Percentiles rank a stretch among this genome's conserved stretches.
phyloP scores from a whole-genome alignment of 2,113 vertebrate genomes.

The Crypturellus undulatus region DNA sequence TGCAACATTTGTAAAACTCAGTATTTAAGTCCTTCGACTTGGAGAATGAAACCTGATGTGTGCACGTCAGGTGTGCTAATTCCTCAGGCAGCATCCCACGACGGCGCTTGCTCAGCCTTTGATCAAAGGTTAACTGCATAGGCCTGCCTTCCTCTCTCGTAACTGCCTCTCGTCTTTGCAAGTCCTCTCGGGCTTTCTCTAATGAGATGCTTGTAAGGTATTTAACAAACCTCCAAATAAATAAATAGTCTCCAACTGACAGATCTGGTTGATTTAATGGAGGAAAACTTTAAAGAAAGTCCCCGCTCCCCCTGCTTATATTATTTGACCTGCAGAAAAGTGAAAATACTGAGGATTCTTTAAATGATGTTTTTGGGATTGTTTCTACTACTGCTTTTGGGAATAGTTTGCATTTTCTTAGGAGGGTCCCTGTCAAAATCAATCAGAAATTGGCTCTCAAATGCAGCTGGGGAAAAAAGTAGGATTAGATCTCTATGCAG shows the following conservation, averaged over 20 bases:
- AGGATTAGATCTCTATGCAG: background rate
- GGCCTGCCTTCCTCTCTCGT: background rate
- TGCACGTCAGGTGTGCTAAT: background rate
- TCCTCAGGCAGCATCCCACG: background rate
- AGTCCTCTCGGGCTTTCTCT: background rate
- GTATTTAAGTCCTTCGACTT: background rate
- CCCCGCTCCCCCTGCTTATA: background rate
- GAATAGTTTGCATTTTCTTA: background rate
- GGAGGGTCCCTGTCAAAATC: background rate
- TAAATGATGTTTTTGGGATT: background rate
- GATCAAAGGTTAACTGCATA: slow-evolving; percentile 30
- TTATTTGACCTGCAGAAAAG: background rate
- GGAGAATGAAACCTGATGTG: slow-evolving; percentile 17
- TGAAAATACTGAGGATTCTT: background rate
- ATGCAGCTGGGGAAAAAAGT: background rate
- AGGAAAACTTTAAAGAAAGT: background rate
- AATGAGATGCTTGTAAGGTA: background rate
- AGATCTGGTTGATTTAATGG: background rate
- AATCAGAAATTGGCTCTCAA: background rate
- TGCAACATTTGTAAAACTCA: slow-evolving; percentile 23
- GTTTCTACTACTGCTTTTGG: background rate
- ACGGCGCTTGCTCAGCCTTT: background rate
- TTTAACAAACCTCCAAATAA: background rate
- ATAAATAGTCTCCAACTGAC: background rate
- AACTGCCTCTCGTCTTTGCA: background rate